A percentile compares a stretch with the other conserved stretches of the same genome.
Conservation (phyloP, 2,888 invertebrate species). For the Catocala nupta region DNA sequence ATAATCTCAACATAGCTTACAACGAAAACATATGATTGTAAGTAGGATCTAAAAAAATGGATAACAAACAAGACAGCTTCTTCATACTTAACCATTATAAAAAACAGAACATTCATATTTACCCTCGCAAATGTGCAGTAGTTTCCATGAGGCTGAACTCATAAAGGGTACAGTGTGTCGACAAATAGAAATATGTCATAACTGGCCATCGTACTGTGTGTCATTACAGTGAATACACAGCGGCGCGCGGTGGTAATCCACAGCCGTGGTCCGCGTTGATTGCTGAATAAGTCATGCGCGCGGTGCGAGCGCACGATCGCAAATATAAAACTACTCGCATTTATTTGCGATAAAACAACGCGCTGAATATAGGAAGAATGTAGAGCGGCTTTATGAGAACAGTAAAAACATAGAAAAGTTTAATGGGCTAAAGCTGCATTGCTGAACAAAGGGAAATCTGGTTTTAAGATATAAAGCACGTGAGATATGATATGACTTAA, state of each 20-base stretch:
- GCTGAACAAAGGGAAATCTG: too few relatives aligned
- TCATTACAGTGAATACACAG: constrained; percentile 48
- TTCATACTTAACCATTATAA: background rate
- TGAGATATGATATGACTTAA: too few relatives aligned
- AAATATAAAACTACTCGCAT: constrained; percentile 49
- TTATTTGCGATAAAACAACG: constrained; percentile 42
- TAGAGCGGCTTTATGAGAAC: too few relatives aligned
- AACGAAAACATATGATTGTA: too few relatives aligned
- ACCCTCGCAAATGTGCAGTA: background rate
- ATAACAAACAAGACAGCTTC: too few relatives aligned
- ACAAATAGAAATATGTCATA: constrained; percentile 33
- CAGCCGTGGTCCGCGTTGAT: constrained; percentile 36
- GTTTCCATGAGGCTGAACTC: constrained; percentile 10
- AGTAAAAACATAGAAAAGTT: too few relatives aligned
- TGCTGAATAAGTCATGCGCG: constrained; percentile 54
- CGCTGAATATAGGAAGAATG: background rate
- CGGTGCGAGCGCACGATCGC: constrained; percentile 52
- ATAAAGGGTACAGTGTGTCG: constrained; percentile 16
- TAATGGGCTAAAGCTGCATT: too few relatives aligned
- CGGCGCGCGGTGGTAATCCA: constrained; percentile 44
- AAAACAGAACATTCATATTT: background rate
- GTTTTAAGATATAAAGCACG: too few relatives aligned
- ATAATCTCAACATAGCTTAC: too few relatives aligned
- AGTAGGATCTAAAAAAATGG: too few relatives aligned
- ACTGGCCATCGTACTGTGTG: constrained; percentile 30